Evolutionary conservation across 2,888 invertebrate genomes (phyloP).

Genomic region (Chrysomela aeneicollis): DNA sequence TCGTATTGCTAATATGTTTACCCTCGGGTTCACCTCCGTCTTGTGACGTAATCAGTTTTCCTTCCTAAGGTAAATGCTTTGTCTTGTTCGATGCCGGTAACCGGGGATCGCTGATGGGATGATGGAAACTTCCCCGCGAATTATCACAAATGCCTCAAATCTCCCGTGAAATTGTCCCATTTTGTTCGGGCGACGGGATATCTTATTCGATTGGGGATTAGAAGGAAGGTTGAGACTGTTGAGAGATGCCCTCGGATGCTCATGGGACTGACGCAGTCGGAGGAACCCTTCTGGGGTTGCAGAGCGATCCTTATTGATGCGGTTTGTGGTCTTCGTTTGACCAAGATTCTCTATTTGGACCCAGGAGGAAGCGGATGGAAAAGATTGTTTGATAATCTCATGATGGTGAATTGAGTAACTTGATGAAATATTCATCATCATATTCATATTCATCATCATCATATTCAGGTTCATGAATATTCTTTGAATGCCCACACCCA

Average conservation of each 20-base stretch:
- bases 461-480: too few relatives aligned
- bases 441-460: too few relatives aligned
- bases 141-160: constrained; percentile 13
- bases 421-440: too few relatives aligned
- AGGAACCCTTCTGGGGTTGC: not conserved
- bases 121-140: constrained; percentile 3
- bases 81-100: constrained; percentile 20
- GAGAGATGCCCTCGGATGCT: constrained; percentile 10
- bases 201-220: constrained; percentile 13
- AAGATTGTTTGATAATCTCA: too few relatives aligned
- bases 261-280: not conserved
- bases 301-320: not conserved
- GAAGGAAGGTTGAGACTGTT: constrained; percentile 1
- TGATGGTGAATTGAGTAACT: too few relatives aligned
- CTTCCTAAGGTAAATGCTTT: constrained; percentile 24
- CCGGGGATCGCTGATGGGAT: constrained; percentile 10
- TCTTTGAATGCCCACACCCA: too few relatives aligned
- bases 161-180: constrained; percentile 24
- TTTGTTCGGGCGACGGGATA: constrained; percentile 19
- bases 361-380: too few relatives aligned
- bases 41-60: constrained; percentile 29
- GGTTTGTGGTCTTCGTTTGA: too few relatives aligned
- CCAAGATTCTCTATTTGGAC: too few relatives aligned
- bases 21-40: constrained; percentile 20
- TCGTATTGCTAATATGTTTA: constrained; percentile 23